Evolutionary conservation across 2,888 invertebrate genomes (phyloP), one percentile per base, ranked within the genome.

Genomic region (Masnerella sp.): DNA sequence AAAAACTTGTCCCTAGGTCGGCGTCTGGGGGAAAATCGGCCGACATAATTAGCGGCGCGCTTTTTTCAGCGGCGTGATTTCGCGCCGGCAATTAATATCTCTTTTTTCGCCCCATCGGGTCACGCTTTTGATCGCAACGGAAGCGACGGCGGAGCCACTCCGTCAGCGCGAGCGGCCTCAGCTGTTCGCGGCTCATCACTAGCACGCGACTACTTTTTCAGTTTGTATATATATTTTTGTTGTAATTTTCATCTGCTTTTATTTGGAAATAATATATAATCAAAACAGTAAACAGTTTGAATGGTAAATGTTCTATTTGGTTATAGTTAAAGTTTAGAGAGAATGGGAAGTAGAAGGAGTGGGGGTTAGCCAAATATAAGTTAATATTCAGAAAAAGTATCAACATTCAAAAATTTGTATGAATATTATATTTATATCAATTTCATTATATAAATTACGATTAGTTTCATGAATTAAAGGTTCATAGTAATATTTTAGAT

Each of bases 181-280:
- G 85, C 85, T 85, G 85, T 83, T 83, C 78, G 80, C 74, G 78
- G 77, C 82, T 80, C 78, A 80, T 81, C 81, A 80, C 72, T 72
- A 74, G 74, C 40, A 58, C 58, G 56, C 61, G 5, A 14, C 8
- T 5, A 45, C 54, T 45, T 45, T 51, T 36, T 20, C 14, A 36
- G 0, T 20, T 28, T 17, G 30, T 9, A 2, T 30, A 2, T 2
- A 2, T 30, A 30, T 47, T 32, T 32, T 47, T 32, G n/a, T n/a
- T 45, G 22, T 45, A 14, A 43, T 43, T 25, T 4, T 25, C n/a
- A 14, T 25, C 25, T 25, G 25, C 25, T 7, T 25, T 25, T 25
- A 25, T 25, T 25, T n/a, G n/a, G n/a, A n/a, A n/a, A n/a, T n/a
- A n/a, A n/a, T n/a, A n/a, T n/a, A n/a, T n/a, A n/a, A n/a, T n/a